Percentiles rank a stretch among this genome's conserved stretches.
These are phyloP conservation scores for Calliphora vomitoria DNA, from an alignment of 2,888 invertebrate species.

Conservation along the genomic window DNA sequence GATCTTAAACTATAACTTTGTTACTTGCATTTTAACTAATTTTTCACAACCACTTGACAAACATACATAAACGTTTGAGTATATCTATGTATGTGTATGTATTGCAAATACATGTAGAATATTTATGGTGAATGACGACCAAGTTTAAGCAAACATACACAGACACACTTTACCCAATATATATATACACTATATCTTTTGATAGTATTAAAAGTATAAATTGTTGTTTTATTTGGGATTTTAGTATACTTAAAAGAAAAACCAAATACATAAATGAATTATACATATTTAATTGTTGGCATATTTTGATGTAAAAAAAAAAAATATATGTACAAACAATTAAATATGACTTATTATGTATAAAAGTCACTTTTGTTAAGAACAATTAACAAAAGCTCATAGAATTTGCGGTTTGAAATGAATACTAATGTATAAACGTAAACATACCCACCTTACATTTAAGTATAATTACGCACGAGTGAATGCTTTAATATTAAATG, in stretches of 20 bases:
- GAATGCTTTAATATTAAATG: conserved; percentile 12
- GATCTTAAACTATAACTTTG: conserved; percentile 30
- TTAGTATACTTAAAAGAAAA: background rate
- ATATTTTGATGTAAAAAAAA: conserved; percentile 31
- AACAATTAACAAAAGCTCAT: conserved; percentile 37
- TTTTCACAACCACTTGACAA: conserved; percentile 27
- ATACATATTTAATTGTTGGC: conserved; percentile 39
- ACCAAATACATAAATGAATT: conserved; percentile 21
- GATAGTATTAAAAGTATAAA: conserved; percentile 4
- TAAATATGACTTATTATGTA: conserved; percentile 43
- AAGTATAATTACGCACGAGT: background rate
- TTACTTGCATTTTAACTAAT: conserved; percentile 32
- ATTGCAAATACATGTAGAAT: background rate
- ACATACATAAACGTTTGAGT: background rate
- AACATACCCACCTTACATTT: background rate
- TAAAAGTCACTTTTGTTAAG: conserved; percentile 36
- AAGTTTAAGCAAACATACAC: background rate
- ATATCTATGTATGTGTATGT: too few relatives aligned
- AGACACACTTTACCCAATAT: background rate
- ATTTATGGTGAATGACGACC: conserved; percentile 20
- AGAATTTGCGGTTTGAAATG: conserved; percentile 53
- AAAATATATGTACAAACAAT: conserved; percentile 9
- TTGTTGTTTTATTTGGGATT: conserved; percentile 24
- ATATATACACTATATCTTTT: background rate
- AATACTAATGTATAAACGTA: background rate